These are phyloP conservation scores for Eurytoma adleriae DNA, from an alignment of 2,888 invertebrate species.

Conservation along the genomic window DNA sequence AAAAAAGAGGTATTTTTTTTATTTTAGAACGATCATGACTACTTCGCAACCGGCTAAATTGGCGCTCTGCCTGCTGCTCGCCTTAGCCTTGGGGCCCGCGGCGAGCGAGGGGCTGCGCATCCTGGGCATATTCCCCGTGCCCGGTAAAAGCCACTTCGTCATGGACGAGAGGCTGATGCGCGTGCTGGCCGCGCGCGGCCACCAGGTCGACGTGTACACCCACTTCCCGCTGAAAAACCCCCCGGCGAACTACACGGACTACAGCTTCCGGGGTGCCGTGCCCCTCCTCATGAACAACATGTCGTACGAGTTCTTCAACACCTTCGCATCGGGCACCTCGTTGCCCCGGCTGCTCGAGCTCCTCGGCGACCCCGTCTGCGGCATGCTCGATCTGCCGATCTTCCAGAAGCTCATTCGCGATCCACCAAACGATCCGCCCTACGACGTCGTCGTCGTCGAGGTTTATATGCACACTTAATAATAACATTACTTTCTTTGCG, in stretches of 20 bases:
- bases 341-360: background rate
- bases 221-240: slow-evolving; percentile 67
- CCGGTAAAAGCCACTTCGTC: slow-evolving; percentile 77
- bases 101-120: background rate
- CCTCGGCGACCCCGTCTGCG: slow-evolving; percentile 52
- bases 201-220: slow-evolving; percentile 75
- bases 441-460: slow-evolving; percentile 65
- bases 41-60: no score
- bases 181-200: slow-evolving; percentile 76
- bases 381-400: slow-evolving; percentile 56
- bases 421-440: slow-evolving; percentile 66
- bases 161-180: slow-evolving; percentile 75
- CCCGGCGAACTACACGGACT: slow-evolving; percentile 67
- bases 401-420: slow-evolving; percentile 59
- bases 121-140: slow-evolving; percentile 76
- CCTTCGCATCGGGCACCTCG: no score
- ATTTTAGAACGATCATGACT: no score
- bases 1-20: no score
- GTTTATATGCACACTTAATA: no score
- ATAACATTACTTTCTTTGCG: no score
- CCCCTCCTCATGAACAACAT: slow-evolving; percentile 64
- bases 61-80: no score
- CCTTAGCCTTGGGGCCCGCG: no score
- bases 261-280: slow-evolving; percentile 62
- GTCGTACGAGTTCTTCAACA: slow-evolving; percentile 53